phyloP scores from a whole-genome alignment of 1,140 invertebrate genomes.

The Zaprionus camerounensis region DNA sequence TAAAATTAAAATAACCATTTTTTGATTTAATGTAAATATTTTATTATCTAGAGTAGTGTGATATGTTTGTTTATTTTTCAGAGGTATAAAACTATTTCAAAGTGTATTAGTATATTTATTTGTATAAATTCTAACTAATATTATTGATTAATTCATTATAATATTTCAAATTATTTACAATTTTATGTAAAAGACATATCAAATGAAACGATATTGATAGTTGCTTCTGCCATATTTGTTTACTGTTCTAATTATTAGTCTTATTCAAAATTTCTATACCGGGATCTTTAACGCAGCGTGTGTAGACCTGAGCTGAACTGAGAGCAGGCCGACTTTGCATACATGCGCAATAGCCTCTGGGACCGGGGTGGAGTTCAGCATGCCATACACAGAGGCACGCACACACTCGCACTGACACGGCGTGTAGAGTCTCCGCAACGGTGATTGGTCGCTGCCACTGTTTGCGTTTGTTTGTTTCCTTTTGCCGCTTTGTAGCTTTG shows the following conservation, averaged over 20 bases:
- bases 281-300: not conserved
- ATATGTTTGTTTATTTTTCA: too few relatives aligned
- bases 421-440: slow-evolving; percentile 54
- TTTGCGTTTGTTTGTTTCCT: slow-evolving; percentile 12
- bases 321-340: slow-evolving; percentile 13
- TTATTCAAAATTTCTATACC: slow-evolving; percentile 1
- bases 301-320: slow-evolving; percentile 7
- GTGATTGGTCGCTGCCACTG: slow-evolving; percentile 49
- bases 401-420: slow-evolving; percentile 34
- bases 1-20: not conserved
- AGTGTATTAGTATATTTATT: not conserved
- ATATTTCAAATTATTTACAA: not conserved
- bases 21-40: too few relatives aligned
- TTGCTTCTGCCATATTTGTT: not conserved
- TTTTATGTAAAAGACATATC: rapidly evolving
- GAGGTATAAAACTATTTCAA: not conserved
- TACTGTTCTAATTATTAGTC: not conserved
- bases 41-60: too few relatives aligned
- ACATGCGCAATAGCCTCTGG: slow-evolving; percentile 57
- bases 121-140: not conserved
- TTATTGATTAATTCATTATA: not conserved
- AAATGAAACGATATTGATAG: not conserved
- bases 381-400: slow-evolving; percentile 27
- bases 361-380: slow-evolving; percentile 62
- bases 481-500: slow-evolving; percentile 59